Evolutionary conservation across 2,797 vertebrate species (phyloP), one percentile per base, ranked within the genome.

Genomic region (Salarias fasciatus): DNA sequence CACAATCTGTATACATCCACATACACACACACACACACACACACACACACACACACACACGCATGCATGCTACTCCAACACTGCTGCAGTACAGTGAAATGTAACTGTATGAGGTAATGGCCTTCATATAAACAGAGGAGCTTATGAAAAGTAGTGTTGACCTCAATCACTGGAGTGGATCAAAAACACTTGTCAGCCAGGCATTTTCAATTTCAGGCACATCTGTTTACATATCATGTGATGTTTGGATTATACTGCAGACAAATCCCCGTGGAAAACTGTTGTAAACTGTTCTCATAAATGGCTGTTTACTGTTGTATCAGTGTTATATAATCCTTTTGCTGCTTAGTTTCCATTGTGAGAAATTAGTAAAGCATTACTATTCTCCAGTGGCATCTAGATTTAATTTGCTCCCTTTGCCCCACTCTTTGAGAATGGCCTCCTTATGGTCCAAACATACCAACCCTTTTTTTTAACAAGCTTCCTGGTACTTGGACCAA

Each of bases 171-270:
- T 62, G 73, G 37, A 74, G 58, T 69, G 80, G 73, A 86, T 88
- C 63, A 78, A 67, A 89, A 88, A 79, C 83, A 79, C 77, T 88
- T 84, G 80, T 77, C 74, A 66, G 60, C 60, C 60, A 63, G 73
- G 71, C 45, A 12, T 69, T 84, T 89, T 75, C 63, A 70, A 79
- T 84, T 86, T 75, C 53, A 80, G 53, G 46, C 81, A 79, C 80
- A 86, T 87, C 82, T 89, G 87, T 85, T 90, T 87, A 87, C 75
- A 82, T 70, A 69, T 80, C n/a, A 41, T 48, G 41, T 64, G 63
- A 68, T 84, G 77, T 87, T 85, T 88, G 78, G 77, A 87, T 83
- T 85, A 79, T 69, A 69, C 53, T 64, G 68, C 69, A 55, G 57
- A 77, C 63, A 79, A 75, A 82, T 89, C 86, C 82, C 87, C 24